Base-by-base conservation (phyloP, 2,113 vertebrate genomes). In the Loxodonta africana region DNA sequence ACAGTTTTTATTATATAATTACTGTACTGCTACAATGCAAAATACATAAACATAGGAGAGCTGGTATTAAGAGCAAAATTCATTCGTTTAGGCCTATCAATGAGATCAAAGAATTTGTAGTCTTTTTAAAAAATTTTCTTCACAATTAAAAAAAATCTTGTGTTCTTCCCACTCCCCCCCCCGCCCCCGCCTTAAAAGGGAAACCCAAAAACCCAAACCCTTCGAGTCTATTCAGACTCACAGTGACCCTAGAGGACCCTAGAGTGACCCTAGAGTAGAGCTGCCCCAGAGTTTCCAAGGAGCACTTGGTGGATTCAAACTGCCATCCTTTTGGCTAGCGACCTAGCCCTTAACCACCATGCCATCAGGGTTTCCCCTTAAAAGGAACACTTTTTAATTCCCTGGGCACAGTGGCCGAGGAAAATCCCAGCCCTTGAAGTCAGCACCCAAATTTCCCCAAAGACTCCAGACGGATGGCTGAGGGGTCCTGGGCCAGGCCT, bases 381-480 rank as follows among this genome's bases (percentile, higher is more conserved):
- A 97, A 97, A 97, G 90, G 92, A 95, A 65, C 37, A 48, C 0
- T 2, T 83, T 76, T 96, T 63, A 94, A 92, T 53, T 44, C 30
- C n/a, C 62, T 57, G 26, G 44, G 71, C 20, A 83, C 77, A 37
- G 4, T 11, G 30, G 21, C 87, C 69, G 83, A 97, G 94, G 96
- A 95, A 98, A 97, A 95, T 89, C 97, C 90, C 95, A 96, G 53
- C 57, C 25, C 1, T 30, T 88, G 67, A 96, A 82, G 71, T 92
- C 62, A 95, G 83, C 51, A 62, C 62, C 2, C 44, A 83, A 94
- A 37, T 88, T 92, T 48, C 96, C 77, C 95, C 62, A 85, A 82
- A 94, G 80, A 94, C 78, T 89, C 91, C 69, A 4, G 6, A 3
- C 21, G 4, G 0, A 26, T 21, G 25, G 53, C 48, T 69, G 73